Percentiles rank a stretch among this genome's conserved stretches.
Evolutionary conservation across 2,888 invertebrate species (phyloP).

Genomic region (Nemoura dubitans): DNA sequence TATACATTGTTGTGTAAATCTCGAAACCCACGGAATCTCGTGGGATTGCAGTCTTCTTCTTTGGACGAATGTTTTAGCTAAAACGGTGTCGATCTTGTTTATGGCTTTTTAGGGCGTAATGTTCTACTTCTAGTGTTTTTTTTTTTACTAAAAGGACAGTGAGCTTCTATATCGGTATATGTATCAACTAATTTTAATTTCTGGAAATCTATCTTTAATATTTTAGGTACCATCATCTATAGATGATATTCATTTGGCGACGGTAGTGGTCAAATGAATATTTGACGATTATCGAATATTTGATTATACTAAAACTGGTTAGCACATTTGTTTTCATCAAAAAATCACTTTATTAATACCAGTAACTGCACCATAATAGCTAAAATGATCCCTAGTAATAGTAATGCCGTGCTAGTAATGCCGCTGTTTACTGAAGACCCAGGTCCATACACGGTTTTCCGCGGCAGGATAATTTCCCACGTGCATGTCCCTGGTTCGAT

Average conservation of each 20-base stretch:
- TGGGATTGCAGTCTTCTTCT: conserved; percentile 1
- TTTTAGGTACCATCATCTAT: too few relatives aligned
- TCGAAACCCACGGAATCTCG: neutral
- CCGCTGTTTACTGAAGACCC: neutral
- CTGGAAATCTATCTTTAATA: too few relatives aligned
- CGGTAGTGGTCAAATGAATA: too few relatives aligned
- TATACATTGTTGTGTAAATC: conserved; percentile 16
- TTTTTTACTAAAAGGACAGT: too few relatives aligned
- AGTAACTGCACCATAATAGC: neutral
- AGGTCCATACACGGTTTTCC: conserved; percentile 56
- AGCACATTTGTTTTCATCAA: too few relatives aligned
- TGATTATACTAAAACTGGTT: too few relatives aligned
- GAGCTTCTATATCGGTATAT: too few relatives aligned
- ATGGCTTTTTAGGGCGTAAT: conserved; percentile 12
- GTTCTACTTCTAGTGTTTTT: neutral
- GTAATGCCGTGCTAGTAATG: neutral
- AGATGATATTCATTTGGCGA: too few relatives aligned
- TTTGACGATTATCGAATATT: too few relatives aligned
- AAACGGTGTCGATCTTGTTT: neutral
- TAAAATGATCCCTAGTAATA: neutral
- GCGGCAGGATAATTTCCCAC: conserved; percentile 53
- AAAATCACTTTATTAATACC: neutral
- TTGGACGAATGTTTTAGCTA: neutral
- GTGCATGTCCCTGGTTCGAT: conserved; percentile 35
- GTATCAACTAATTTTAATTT: too few relatives aligned